Conservation (phyloP, 2,113 vertebrate genomes). For the Rhinogobius similis region DNA sequence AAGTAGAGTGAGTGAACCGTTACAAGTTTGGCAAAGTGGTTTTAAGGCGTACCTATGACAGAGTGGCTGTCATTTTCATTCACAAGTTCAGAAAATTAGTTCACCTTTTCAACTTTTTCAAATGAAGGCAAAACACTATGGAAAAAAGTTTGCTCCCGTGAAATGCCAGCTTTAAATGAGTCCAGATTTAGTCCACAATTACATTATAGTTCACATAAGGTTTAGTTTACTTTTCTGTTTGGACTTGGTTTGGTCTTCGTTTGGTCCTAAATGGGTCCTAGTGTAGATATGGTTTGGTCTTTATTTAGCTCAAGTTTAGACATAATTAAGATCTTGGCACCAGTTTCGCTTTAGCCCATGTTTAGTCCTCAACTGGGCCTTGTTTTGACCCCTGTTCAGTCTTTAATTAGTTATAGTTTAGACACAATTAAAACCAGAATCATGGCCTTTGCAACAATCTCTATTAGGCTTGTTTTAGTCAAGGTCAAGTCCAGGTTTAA, state of each 20-base stretch:
- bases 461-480: no score
- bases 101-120: slow-evolving; percentile 26
- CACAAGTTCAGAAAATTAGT: slow-evolving; percentile 38
- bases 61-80: slow-evolving; percentile 48
- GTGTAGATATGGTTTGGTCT: neutral
- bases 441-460: no score
- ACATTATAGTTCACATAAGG: neutral
- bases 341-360: neutral
- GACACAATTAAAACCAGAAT: neutral
- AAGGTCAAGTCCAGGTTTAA: no score
- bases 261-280: neutral
- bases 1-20: slow-evolving; percentile 56
- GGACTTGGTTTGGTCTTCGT: neutral
- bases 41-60: slow-evolving; percentile 73
- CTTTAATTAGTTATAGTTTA: neutral
- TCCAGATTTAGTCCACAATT: neutral
- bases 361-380: neutral
- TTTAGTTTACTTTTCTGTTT: neutral
- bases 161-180: neutral
- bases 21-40: slow-evolving; percentile 72
- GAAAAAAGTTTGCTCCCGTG: neutral
- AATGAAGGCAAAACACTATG: slow-evolving; percentile 21
- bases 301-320: neutral
- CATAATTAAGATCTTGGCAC: neutral
- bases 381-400: neutral